Percentiles rank a stretch among this genome's conserved stretches.
Evolutionary conservation across 2,888 invertebrate genomes (phyloP).

Genomic region (Octonoba sinensis): DNA sequence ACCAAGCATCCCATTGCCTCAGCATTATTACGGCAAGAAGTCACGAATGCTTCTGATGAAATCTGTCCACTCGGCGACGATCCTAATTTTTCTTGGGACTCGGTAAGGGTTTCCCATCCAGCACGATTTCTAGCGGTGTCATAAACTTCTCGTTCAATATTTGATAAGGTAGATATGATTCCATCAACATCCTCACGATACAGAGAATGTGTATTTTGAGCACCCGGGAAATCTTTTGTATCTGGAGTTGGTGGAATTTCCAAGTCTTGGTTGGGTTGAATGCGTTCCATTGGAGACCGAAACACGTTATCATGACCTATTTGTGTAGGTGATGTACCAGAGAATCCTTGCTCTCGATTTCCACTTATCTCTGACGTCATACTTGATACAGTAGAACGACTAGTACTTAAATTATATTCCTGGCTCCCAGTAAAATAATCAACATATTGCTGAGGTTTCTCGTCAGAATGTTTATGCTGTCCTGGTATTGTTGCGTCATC

Average conservation of each 20-base stretch:
- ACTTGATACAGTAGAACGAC: background rate
- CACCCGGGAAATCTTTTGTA: background rate
- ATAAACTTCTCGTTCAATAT: conserved; percentile 41
- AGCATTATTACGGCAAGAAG: conserved; percentile 60
- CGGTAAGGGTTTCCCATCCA: conserved; percentile 46
- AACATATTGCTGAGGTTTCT: no score
- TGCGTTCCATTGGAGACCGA: conserved; percentile 24
- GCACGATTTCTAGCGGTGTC: conserved; percentile 36
- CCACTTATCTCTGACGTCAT: background rate
- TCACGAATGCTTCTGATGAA: conserved; percentile 52
- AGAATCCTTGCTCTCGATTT: no score
- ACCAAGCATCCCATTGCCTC: conserved; percentile 56
- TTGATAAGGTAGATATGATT: conserved; percentile 25
- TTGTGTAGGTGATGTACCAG: background rate
- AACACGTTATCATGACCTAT: background rate
- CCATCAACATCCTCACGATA: conserved; percentile 21
- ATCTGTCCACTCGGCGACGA: conserved; percentile 10
- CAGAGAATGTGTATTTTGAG: background rate
- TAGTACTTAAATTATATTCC: no score
- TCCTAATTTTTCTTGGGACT: conserved; percentile 13
- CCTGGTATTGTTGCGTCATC: no score
- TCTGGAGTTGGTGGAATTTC: background rate
- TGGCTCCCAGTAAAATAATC: no score
- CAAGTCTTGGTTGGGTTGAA: conserved; percentile 13
- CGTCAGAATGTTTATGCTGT: no score